Evolutionary conservation across 2,888 invertebrate species (phyloP).

Genomic region (Rotaria macrura): DNA sequence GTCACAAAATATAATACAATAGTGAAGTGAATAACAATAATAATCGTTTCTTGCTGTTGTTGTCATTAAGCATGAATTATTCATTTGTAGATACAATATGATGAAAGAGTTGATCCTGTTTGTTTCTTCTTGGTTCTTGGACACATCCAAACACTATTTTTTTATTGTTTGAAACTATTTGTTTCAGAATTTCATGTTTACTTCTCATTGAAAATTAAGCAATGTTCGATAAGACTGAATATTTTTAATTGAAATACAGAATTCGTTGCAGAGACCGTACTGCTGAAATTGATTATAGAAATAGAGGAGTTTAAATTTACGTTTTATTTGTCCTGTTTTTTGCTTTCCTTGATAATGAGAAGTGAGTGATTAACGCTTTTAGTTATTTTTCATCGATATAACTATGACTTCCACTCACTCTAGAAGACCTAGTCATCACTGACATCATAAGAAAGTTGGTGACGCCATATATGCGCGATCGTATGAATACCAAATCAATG

Average conservation of each 20-base stretch:
- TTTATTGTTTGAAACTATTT: not conserved
- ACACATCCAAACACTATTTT: not conserved
- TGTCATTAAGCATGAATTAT: not conserved
- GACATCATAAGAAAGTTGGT: not conserved
- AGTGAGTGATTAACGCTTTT: not conserved
- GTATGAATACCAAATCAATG: not conserved
- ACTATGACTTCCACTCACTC: conserved; percentile 12
- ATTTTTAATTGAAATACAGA: not conserved
- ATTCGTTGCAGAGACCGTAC: not conserved
- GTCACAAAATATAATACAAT: not conserved
- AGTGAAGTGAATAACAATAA: not conserved
- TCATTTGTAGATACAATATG: not conserved
- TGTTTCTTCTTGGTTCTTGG: not conserved
- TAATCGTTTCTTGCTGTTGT: not conserved
- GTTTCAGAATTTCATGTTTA: too few species aligned
- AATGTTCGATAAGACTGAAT: not conserved
- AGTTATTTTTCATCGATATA: not conserved
- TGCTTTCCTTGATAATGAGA: not conserved
- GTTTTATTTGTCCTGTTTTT: not conserved
- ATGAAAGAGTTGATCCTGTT: not conserved
- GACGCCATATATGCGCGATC: not conserved
- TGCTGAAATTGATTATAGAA: not conserved
- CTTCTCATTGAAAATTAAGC: not conserved
- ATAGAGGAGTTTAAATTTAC: not conserved
- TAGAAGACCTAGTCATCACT: not conserved